Base-by-base conservation (phyloP, 2,888 invertebrate species). In the Cephalotes varians region DNA sequence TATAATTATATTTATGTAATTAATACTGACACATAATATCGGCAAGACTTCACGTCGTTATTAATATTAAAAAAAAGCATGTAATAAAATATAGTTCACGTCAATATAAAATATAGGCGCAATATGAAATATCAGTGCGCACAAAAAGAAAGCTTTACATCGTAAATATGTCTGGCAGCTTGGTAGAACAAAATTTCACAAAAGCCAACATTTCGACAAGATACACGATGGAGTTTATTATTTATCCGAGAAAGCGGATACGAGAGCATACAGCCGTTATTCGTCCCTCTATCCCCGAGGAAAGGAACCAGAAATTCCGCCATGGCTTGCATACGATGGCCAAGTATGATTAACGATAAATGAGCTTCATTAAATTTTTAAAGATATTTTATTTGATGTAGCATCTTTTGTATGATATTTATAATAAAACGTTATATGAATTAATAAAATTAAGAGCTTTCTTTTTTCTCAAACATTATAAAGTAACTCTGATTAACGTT, bases 311-410 rank as follows among this genome's bases (percentile, higher is more conserved):
- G 97, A 97, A 88, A 93, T 97, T 69, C 98, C 98, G 0, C 95
- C 97, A 0, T 99, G 98, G 98, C 95, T 98, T 76, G 97, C 97
- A 83, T 98, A 97, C 93, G 98, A 99, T 93, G 98, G 98, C 95
- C 97, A 98, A 95, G 98, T 98, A 93, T 91, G 86, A 76, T 47
- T 51, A 51, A 67, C 31, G 31, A 54, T 47, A 58, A 69, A 67
- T 74, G n/a, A 21, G 15, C 51, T 18, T 64, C 28, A 10, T 60
- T 64, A 54, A 64, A 76, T 18, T 49, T 21, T 44, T 18, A 49
- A 79, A 15, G 2, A 34, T 5, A 49, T 21, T 37, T n/a, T 60
- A 37, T 18, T 10, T 25, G n/a, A 74, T 10, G 7, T n/a, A n/a
- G n/a, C n/a, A n/a, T 47, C 5, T 51, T 25, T 40, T 65, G 25